Evolutionary conservation across 1,140 invertebrate genomes (phyloP).

Genomic region (Adoxophyes honmai): DNA sequence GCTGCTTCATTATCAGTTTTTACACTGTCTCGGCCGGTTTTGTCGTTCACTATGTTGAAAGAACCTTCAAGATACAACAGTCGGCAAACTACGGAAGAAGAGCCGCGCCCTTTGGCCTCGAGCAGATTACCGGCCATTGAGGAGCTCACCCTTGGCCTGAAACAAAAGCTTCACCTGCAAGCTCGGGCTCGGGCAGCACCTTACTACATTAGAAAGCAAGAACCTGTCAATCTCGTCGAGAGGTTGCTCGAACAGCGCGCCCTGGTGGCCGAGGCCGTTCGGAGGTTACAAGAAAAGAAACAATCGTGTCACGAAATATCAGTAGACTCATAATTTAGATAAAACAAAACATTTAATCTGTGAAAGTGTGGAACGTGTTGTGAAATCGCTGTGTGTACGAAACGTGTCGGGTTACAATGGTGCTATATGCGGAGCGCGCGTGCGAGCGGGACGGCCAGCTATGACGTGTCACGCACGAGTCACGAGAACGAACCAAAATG

Average conservation of each 20-base stretch:
- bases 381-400: slow-evolving; percentile 76
- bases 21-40: slow-evolving; percentile 1
- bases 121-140: slow-evolving; percentile 67
- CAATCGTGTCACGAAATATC: slow-evolving; percentile 71
- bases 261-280: slow-evolving; percentile 71
- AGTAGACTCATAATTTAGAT: slow-evolving; percentile 69
- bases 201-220: slow-evolving; percentile 74
- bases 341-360: slow-evolving; percentile 72
- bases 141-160: slow-evolving; percentile 67
- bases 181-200: slow-evolving; percentile 70
- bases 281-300: slow-evolving; percentile 71
- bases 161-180: slow-evolving; percentile 74
- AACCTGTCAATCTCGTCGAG: slow-evolving; percentile 73
- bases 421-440: slow-evolving; percentile 75
- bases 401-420: slow-evolving; percentile 77
- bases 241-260: slow-evolving; percentile 68
- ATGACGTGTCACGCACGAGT: slow-evolving; percentile 74
- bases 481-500: slow-evolving; percentile 75
- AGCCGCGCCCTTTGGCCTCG: slow-evolving; percentile 48
- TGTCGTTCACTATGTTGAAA: slow-evolving; percentile 66
- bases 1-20: slow-evolving; percentile 38
- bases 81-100: slow-evolving; percentile 49
- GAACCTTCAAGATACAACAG: slow-evolving; percentile 59
- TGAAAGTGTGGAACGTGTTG: slow-evolving; percentile 75
- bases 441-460: slow-evolving; percentile 64